Conservation (phyloP, 2,888 invertebrate species). For the Chrysopilus asiliformis region DNA sequence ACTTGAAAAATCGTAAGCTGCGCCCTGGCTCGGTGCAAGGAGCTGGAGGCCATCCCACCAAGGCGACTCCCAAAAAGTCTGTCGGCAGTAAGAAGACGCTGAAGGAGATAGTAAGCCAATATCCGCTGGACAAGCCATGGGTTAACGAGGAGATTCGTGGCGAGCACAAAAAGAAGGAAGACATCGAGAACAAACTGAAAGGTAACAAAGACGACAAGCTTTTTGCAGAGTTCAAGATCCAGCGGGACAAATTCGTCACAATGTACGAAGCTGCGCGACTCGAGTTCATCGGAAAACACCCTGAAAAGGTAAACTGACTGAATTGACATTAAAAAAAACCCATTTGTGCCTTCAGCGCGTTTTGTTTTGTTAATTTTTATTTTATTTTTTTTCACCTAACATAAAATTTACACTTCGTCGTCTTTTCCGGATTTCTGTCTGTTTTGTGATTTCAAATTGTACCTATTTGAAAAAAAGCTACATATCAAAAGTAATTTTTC, state of each 20-base stretch:
- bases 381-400: no score
- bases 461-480: no score
- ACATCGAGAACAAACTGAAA: slow-evolving; percentile 38
- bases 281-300: slow-evolving; percentile 41
- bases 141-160: slow-evolving; percentile 41
- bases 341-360: no score
- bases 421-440: no score
- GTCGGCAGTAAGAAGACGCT: slow-evolving; percentile 30
- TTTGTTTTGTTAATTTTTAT: no score
- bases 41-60: slow-evolving; percentile 19
- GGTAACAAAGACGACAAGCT: slow-evolving; percentile 39
- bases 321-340: no score
- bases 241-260: slow-evolving; percentile 43
- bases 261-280: slow-evolving; percentile 42
- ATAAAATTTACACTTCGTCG: no score
- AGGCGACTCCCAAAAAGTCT: slow-evolving; percentile 12
- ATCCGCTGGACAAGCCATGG: slow-evolving; percentile 43
- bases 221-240: slow-evolving; percentile 43
- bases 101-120: slow-evolving; percentile 32
- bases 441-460: no score
- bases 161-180: slow-evolving; percentile 41
- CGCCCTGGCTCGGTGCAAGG: neutral
- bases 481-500: no score
- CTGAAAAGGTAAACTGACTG: slow-evolving; percentile 39
- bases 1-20: neutral